Conservation (phyloP, 1,140 invertebrate genomes). For the Colletes gigas region DNA sequence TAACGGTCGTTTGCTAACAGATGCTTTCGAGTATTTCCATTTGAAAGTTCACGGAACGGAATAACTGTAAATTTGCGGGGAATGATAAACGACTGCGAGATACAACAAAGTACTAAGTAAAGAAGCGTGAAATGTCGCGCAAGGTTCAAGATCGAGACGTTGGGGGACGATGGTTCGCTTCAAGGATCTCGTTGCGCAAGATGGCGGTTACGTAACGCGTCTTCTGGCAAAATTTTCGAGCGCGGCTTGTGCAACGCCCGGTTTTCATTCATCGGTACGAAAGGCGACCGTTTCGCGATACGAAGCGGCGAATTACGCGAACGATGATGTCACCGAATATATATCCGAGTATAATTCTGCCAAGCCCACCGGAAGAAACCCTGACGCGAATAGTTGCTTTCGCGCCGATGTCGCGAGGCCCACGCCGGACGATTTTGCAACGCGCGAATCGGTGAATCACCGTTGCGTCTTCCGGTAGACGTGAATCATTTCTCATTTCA, state of each 20-base stretch:
- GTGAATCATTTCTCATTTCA: constrained; percentile 4
- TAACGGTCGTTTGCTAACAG: too few relatives aligned
- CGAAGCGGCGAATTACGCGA: not conserved
- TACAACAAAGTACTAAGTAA: not conserved
- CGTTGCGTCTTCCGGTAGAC: not conserved
- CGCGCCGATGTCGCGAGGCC: not conserved
- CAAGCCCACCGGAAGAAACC: constrained; percentile 26
- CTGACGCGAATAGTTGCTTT: not conserved
- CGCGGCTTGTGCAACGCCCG: not conserved
- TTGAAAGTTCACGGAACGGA: too few relatives aligned
- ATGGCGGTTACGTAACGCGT: not conserved
- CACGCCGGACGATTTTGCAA: constrained; percentile 20
- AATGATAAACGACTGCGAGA: not conserved
- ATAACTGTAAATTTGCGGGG: not conserved
- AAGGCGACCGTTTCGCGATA: not conserved
- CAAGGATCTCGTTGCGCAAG: not conserved
- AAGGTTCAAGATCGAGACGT: not conserved
- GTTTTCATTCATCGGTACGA: constrained; percentile 8
- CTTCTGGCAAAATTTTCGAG: not conserved
- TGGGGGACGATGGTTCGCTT: not conserved
- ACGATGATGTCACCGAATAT: constrained; percentile 27
- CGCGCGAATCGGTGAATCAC: constrained; percentile 23
- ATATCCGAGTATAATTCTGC: not conserved
- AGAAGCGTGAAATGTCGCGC: not conserved
- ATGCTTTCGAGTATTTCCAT: too few relatives aligned